Percentiles rank a stretch among this genome's conserved stretches.
Evolutionary conservation across 2,888 invertebrate genomes (phyloP).

Genomic region (Nasonovia ribisnigri): DNA sequence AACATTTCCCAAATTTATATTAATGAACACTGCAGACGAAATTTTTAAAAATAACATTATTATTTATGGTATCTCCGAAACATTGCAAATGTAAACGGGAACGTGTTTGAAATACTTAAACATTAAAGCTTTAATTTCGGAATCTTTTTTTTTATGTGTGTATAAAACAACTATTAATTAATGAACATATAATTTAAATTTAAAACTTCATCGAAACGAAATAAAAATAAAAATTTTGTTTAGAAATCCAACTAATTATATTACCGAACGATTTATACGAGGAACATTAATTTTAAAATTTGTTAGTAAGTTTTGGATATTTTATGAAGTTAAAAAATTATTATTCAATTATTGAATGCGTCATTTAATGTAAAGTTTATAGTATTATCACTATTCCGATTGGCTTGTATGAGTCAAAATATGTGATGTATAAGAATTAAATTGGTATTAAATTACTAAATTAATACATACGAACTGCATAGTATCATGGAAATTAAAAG

Average conservation of each 20-base stretch:
- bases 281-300: too few relatives aligned
- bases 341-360: background rate
- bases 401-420: background rate
- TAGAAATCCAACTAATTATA: background rate
- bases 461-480: background rate
- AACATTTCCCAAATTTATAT: slow-evolving; percentile 17
- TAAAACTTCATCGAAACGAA: background rate
- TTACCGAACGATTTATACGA: too few relatives aligned
- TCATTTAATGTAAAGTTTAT: background rate
- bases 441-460: background rate
- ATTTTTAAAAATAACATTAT: slow-evolving; percentile 6
- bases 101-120: slow-evolving; percentile 38
- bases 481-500: background rate
- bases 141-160: background rate
- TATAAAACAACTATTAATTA: background rate
- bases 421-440: background rate
- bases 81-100: background rate
- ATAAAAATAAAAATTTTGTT: background rate
- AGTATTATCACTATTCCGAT: background rate
- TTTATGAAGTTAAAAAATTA: too few relatives aligned
- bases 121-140: background rate
- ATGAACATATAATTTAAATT: background rate
- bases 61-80: background rate
- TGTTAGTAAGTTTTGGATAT: too few relatives aligned
- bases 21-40: background rate